Percentiles rank a stretch among this genome's conserved stretches.
Conservation (phyloP, 1,140 invertebrate species). For the Drepana arcuata region DNA sequence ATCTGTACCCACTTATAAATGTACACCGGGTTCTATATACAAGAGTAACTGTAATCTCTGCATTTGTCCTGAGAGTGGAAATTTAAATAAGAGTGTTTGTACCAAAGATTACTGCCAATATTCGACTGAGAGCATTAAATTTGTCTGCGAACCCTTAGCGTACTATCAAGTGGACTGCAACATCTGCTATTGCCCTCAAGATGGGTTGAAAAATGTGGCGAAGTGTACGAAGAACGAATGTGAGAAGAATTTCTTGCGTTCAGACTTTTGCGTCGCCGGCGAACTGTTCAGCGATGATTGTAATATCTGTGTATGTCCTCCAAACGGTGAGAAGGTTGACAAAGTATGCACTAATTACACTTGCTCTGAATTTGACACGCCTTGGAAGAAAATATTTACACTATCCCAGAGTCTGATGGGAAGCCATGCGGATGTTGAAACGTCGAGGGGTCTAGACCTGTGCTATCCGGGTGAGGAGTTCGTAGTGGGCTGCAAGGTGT, state of each 20-base stretch:
- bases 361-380: constrained; percentile 23
- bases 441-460: constrained; percentile 30
- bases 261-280: constrained; percentile 42
- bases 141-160: constrained; percentile 45
- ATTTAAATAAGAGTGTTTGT: constrained; percentile 31
- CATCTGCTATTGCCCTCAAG: constrained; percentile 43
- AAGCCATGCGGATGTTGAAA: constrained; percentile 16
- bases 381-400: constrained; percentile 39
- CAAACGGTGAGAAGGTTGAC: constrained; percentile 54
- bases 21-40: constrained; percentile 39
- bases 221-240: constrained; percentile 54
- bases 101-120: constrained; percentile 41
- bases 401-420: constrained; percentile 28
- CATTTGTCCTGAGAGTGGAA: constrained; percentile 44
- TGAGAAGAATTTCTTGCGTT: constrained; percentile 39
- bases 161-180: constrained; percentile 61
- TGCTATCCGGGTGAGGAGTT: constrained; percentile 59
- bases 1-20: too few relatives aligned
- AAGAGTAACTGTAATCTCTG: constrained; percentile 53
- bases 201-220: constrained; percentile 48
- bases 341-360: constrained; percentile 51
- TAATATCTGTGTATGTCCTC: constrained; percentile 64
- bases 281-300: constrained; percentile 59
- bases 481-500: constrained; percentile 38
- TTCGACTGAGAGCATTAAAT: constrained; percentile 12